phyloP scores from a whole-genome alignment of 2,797 vertebrate species.

The Kryptopterus vitreolus region DNA sequence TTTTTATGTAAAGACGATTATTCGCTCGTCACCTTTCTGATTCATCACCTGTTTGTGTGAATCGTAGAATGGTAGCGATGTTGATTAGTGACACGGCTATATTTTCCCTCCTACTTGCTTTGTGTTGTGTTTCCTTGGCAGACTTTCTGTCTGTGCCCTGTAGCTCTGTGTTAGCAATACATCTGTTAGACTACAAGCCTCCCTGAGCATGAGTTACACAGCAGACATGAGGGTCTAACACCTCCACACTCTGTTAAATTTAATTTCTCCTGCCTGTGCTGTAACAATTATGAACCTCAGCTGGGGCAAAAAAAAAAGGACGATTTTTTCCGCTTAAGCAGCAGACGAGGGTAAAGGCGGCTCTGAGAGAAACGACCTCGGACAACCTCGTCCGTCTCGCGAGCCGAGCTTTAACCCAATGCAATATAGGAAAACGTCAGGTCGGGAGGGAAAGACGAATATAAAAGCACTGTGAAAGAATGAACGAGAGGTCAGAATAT shows the following conservation, averaged over 20 bases:
- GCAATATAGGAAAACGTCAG: background rate
- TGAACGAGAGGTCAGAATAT: background rate
- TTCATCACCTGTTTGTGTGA: background rate
- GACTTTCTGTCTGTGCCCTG: slow-evolving; percentile 1
- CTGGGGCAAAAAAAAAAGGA: slow-evolving; percentile 32
- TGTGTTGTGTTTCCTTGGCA: slow-evolving; percentile 16
- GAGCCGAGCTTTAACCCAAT: background rate
- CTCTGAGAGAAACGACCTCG: background rate
- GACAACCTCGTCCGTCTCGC: background rate
- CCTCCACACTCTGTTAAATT: slow-evolving; percentile 50
- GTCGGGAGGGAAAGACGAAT: background rate
- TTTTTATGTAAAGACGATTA: background rate
- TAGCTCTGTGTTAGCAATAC: slow-evolving; percentile 15
- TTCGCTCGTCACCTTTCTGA: background rate
- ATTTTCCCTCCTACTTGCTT: background rate
- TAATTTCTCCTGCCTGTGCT: slow-evolving; percentile 40
- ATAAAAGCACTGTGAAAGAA: background rate
- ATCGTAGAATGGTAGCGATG: background rate
- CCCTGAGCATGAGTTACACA: slow-evolving; percentile 48
- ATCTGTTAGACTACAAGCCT: slow-evolving; percentile 36
- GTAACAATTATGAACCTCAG: slow-evolving; percentile 49
- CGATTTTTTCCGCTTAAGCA: slow-evolving; percentile 34
- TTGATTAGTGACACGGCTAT: background rate
- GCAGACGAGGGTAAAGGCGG: slow-evolving; percentile 15
- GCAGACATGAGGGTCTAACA: slow-evolving; percentile 47